Conservation (phyloP, 2,888 invertebrate species). For the Lasioglossum oenotherae region DNA sequence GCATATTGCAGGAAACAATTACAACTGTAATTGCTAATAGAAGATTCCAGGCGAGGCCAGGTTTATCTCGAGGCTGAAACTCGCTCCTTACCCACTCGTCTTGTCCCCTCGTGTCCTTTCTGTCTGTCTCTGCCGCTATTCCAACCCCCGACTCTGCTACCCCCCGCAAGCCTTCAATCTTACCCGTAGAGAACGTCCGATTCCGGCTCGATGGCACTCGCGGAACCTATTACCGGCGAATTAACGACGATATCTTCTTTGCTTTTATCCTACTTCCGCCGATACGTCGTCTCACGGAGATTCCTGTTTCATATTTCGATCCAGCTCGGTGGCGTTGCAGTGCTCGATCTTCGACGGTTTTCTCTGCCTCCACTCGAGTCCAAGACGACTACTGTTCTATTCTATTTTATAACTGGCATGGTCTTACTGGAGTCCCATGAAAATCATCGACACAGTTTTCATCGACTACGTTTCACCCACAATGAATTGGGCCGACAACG, state of each 20-base stretch:
- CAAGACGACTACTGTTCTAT: not conserved
- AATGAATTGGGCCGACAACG: no score
- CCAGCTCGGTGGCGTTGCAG: not conserved
- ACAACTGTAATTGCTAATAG: constrained; percentile 85
- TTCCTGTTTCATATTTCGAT: not conserved
- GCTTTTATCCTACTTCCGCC: not conserved
- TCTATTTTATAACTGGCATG: not conserved
- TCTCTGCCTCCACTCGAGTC: not conserved
- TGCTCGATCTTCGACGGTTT: not conserved
- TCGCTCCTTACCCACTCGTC: constrained; percentile 70
- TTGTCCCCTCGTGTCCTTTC: constrained; percentile 52
- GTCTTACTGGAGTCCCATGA: not conserved
- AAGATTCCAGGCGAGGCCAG: constrained; percentile 84
- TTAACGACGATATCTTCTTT: constrained; percentile 32
- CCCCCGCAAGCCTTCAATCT: constrained; percentile 59
- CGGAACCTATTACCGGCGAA: constrained; percentile 33
- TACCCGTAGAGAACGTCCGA: constrained; percentile 53
- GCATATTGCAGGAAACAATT: constrained; percentile 85
- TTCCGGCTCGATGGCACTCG: constrained; percentile 54
- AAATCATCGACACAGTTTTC: no score
- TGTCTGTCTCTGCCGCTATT: constrained; percentile 53
- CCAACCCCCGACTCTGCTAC: constrained; percentile 28
- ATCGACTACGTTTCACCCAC: no score
- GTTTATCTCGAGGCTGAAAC: constrained; percentile 82
- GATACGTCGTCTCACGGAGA: constrained; percentile 1